Conservation (phyloP, 2,888 invertebrate species). For the Corbicula japonica region DNA sequence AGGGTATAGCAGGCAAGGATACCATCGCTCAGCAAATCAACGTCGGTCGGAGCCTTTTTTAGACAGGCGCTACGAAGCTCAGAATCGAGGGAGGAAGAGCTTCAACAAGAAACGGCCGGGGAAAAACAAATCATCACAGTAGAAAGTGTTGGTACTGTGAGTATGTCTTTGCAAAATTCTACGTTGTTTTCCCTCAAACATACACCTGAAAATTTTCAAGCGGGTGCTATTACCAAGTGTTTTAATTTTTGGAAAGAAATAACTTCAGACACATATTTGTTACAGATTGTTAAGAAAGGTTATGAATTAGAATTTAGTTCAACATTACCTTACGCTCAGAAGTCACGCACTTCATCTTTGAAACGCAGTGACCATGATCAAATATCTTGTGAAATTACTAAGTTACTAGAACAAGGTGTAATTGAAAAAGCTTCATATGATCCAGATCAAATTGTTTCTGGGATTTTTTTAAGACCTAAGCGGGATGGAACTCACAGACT, state of each 20-base stretch:
- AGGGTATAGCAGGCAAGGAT: too few species aligned
- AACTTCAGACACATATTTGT: slow-evolving; percentile 1
- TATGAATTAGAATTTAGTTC: slow-evolving; percentile 10
- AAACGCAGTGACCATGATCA: not conserved
- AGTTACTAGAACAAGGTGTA: slow-evolving; percentile 8
- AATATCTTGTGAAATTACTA: not conserved
- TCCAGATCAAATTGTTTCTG: slow-evolving; percentile 28
- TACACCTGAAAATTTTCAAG: not conserved
- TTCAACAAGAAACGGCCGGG: too few species aligned
- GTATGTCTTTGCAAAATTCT: too few species aligned
- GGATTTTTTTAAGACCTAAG: slow-evolving; percentile 51
- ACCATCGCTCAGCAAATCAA: too few species aligned
- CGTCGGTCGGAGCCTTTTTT: too few species aligned
- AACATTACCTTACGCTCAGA: not conserved
- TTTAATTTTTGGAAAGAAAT: slow-evolving; percentile 19
- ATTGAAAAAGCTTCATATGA: slow-evolving; percentile 9
- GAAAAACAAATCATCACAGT: too few species aligned
- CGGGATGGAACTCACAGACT: slow-evolving; percentile 45
- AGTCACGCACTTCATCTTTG: not conserved
- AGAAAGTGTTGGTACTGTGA: too few species aligned
- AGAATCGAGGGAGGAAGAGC: too few species aligned
- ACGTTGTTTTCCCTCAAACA: too few species aligned
- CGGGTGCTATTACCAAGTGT: not conserved
- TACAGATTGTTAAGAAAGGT: slow-evolving; percentile 14
- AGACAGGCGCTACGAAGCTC: too few species aligned